Conservation (phyloP, 2,888 invertebrate genomes). For the Chromoteleia sp. region DNA sequence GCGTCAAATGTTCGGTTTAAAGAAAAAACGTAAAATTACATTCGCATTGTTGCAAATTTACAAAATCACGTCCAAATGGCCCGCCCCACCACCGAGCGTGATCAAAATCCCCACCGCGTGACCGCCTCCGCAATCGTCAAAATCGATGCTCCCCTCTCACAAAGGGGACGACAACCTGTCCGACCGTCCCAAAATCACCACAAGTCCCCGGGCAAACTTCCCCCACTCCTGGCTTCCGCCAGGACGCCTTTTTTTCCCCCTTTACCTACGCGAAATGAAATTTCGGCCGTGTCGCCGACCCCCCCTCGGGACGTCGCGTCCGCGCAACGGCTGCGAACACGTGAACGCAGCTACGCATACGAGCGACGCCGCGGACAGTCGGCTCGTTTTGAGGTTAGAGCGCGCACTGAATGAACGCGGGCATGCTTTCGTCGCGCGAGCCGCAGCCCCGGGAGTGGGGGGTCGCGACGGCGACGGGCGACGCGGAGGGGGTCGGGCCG, state of each 20-base stretch:
- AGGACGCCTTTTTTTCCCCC: not conserved
- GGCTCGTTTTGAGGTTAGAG: constrained; percentile 63
- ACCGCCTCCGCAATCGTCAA: too few relatives aligned
- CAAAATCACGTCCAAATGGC: too few relatives aligned
- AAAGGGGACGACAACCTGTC: too few relatives aligned
- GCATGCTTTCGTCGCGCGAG: constrained; percentile 49
- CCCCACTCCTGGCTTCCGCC: not conserved
- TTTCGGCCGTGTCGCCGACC: constrained; percentile 11
- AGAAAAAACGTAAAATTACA: too few relatives aligned
- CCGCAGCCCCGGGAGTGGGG: constrained; percentile 47
- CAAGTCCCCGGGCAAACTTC: not conserved
- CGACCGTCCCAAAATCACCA: not conserved
- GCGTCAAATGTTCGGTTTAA: too few relatives aligned
- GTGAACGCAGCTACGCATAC: constrained; percentile 62
- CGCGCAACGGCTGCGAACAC: constrained; percentile 56
- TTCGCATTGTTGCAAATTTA: too few relatives aligned
- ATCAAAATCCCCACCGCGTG: too few relatives aligned
- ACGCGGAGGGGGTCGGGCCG: constrained; percentile 25
- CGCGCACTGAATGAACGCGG: constrained; percentile 58
- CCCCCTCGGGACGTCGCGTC: constrained; percentile 30
- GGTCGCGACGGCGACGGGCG: not conserved
- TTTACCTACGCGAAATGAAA: constrained; percentile 14
- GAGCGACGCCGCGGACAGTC: constrained; percentile 59
- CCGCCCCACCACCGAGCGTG: too few relatives aligned
- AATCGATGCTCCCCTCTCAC: too few relatives aligned